phyloP scores from a whole-genome alignment of 2,113 vertebrate genomes.

The Paracanthobrama guichenoti region DNA sequence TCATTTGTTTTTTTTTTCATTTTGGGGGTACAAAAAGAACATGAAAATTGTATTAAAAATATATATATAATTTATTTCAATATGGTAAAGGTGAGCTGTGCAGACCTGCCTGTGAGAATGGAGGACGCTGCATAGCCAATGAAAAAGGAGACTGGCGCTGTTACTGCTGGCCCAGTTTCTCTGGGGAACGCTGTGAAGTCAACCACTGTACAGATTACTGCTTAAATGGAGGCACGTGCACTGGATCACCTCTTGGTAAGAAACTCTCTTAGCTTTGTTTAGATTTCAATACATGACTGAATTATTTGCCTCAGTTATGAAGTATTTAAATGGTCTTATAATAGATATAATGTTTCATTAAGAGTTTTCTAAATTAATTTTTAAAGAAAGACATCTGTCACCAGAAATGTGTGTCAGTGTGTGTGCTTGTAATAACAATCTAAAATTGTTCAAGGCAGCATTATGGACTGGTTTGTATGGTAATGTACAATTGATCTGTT shows the following conservation, averaged over 20 bases:
- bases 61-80: background rate
- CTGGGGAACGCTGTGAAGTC: conserved; percentile 92
- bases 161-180: conserved; percentile 96
- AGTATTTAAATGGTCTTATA: conserved; percentile 3
- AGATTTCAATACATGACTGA: background rate
- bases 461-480: background rate
- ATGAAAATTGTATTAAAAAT: background rate
- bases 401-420: background rate
- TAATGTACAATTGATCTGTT: too few relatives aligned
- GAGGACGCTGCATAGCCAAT: conserved; percentile 92
- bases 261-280: conserved; percentile 16
- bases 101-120: conserved; percentile 90
- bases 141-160: conserved; percentile 93
- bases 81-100: conserved; percentile 85
- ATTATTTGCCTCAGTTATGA: background rate
- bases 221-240: conserved; percentile 92
- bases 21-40: background rate
- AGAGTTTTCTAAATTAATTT: background rate
- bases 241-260: conserved; percentile 89
- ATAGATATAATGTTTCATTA: background rate
- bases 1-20: background rate
- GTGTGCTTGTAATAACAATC: background rate
- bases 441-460: background rate
- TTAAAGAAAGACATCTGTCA: background rate
- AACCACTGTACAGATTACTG: conserved; percentile 96